Conservation (phyloP, 2,113 vertebrate species). For the Semnornis frantzii region DNA sequence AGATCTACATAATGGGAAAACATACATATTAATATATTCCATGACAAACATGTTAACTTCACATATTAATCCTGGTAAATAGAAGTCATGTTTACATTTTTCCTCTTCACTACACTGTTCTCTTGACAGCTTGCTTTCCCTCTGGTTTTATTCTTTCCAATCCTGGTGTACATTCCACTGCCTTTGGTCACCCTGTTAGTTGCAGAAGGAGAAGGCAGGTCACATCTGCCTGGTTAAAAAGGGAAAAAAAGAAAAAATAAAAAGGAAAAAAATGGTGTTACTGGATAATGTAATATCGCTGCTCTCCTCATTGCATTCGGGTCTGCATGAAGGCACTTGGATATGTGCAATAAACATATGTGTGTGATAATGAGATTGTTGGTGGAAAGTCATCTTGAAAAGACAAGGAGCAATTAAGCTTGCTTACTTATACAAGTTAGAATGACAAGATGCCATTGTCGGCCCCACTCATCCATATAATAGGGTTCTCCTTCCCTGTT, state of each 20-base stretch:
- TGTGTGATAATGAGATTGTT: constrained; percentile 73
- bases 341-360: constrained; percentile 53
- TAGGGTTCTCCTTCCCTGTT: constrained; percentile 63
- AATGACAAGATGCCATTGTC: constrained; percentile 66
- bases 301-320: background rate
- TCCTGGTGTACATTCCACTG: background rate
- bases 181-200: constrained; percentile 44
- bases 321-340: constrained; percentile 18
- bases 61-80: constrained; percentile 57
- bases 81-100: constrained; percentile 52
- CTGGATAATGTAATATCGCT: background rate
- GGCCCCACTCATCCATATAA: constrained; percentile 65
- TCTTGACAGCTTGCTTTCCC: constrained; percentile 60
- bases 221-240: background rate
- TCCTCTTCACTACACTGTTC: constrained; percentile 46
- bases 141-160: constrained; percentile 49
- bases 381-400: constrained; percentile 69
- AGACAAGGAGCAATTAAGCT: constrained; percentile 75
- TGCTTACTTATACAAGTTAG: constrained; percentile 69
- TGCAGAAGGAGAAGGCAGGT: constrained; percentile 30
- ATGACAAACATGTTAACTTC: constrained; percentile 58
- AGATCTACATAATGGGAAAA: constrained; percentile 44
- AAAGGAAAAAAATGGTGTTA: background rate
- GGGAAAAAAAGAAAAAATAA: background rate
- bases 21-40: constrained; percentile 57